phyloP scores from a whole-genome alignment of 64 coral and sea anemone species.

The Montipora sp. region DNA sequence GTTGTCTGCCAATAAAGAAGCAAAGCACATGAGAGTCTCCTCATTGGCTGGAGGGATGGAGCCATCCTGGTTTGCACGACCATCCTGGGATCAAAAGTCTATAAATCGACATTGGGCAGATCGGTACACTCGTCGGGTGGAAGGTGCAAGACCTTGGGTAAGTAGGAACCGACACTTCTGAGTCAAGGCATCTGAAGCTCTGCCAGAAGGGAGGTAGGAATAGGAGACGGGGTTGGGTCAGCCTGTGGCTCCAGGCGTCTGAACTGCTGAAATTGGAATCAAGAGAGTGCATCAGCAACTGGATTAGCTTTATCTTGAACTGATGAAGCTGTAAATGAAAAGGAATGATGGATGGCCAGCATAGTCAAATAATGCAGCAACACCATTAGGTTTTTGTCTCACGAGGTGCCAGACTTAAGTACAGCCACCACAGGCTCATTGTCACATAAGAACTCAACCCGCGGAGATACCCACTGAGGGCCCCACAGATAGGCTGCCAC shows the following conservation, averaged over 20 bases:
- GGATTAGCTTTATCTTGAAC: neutral
- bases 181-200: neutral
- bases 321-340: neutral
- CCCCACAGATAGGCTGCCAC: neutral
- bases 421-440: constrained; percentile 29
- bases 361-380: neutral
- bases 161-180: neutral
- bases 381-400: neutral
- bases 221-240: neutral
- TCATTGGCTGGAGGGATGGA: neutral
- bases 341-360: neutral
- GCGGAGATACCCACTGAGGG: neutral
- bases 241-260: neutral
- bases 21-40: neutral
- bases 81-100: neutral
- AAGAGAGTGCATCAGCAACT: neutral
- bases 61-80: neutral
- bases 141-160: neutral
- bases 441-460: constrained; percentile 3
- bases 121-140: neutral
- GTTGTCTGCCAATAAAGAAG: neutral
- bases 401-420: constrained; percentile 2
- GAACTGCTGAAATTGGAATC: neutral
- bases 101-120: neutral
- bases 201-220: neutral